Evolutionary conservation across 2,888 invertebrate genomes (phyloP).

Genomic region (Drosophila macrospina): DNA sequence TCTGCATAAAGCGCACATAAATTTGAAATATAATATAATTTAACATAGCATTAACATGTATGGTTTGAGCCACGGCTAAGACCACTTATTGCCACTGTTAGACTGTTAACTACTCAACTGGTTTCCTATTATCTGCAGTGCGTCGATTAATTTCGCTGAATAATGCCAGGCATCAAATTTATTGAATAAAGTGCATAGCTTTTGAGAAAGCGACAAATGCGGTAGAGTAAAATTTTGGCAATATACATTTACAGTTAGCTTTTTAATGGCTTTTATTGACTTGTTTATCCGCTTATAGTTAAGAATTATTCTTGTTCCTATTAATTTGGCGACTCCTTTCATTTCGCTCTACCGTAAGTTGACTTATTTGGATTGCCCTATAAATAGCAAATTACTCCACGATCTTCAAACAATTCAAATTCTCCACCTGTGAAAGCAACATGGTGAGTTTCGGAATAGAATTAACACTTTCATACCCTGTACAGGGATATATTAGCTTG

Average conservation of each 20-base stretch:
- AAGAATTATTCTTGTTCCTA: conserved; percentile 7
- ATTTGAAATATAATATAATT: conserved; percentile 17
- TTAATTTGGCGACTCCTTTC: conserved; percentile 20
- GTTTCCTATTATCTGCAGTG: conserved; percentile 19
- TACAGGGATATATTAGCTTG: too few species aligned
- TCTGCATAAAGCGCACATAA: conserved; percentile 38
- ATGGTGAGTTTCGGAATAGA: conserved; percentile 48
- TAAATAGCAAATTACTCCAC: conserved; percentile 52
- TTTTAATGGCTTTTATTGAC: conserved; percentile 39
- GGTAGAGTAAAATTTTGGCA: conserved; percentile 19
- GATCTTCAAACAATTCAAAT: conserved; percentile 42
- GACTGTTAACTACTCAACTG: conserved; percentile 20
- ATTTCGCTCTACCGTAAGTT: conserved; percentile 7
- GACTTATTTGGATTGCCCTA: conserved; percentile 39
- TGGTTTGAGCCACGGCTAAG: conserved; percentile 53
- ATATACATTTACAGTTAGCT: conserved; percentile 34
- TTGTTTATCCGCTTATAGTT: conserved; percentile 33
- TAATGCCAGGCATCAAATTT: conserved; percentile 9
- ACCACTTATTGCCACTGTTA: conserved; percentile 9
- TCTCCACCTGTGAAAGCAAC: conserved; percentile 50
- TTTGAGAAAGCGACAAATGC: conserved; percentile 13
- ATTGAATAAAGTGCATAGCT: conserved; percentile 8
- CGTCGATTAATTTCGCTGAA: conserved; percentile 23
- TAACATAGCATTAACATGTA: conserved; percentile 35
- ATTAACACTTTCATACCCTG: not conserved